These are phyloP conservation scores for Collichthys lucidus DNA, from an alignment of 2,113 vertebrate species.

Conservation along the genomic window DNA sequence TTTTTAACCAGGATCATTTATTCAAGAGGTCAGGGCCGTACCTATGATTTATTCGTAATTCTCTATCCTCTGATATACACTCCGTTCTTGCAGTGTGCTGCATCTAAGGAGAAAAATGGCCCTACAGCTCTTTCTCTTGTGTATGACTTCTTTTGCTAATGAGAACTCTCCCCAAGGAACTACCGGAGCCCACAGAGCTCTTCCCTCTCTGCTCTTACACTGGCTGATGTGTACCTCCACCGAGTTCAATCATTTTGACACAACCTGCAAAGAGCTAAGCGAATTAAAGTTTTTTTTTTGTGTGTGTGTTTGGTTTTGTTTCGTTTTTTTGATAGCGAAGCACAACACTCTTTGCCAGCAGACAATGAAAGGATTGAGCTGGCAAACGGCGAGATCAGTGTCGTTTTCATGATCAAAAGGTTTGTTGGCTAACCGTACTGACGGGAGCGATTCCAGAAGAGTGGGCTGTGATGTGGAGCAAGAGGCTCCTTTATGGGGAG, in stretches of 20 bases:
- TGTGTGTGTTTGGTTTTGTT: slow-evolving; percentile 46
- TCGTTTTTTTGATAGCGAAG: slow-evolving; percentile 58
- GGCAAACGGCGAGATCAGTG: slow-evolving; percentile 65
- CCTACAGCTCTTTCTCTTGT: neutral
- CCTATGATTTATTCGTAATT: slow-evolving; percentile 36
- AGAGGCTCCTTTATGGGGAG: slow-evolving; percentile 53
- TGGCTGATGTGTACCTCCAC: slow-evolving; percentile 51
- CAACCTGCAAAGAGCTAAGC: slow-evolving; percentile 68
- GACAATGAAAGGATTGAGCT: slow-evolving; percentile 69
- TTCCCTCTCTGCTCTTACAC: slow-evolving; percentile 22
- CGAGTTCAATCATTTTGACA: slow-evolving; percentile 66
- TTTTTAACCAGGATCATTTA: slow-evolving; percentile 45
- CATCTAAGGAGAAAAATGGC: slow-evolving; percentile 1
- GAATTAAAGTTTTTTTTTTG: slow-evolving; percentile 60
- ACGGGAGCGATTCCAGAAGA: slow-evolving; percentile 58
- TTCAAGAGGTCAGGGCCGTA: slow-evolving; percentile 44
- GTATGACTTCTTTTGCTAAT: neutral
- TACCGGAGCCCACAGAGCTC: neutral
- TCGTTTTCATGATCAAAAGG: slow-evolving; percentile 73
- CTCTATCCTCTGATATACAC: slow-evolving; percentile 10
- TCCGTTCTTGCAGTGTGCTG: neutral
- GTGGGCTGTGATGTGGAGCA: slow-evolving; percentile 58
- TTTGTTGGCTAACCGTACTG: slow-evolving; percentile 25
- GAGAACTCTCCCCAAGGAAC: slow-evolving; percentile 11
- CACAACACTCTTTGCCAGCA: slow-evolving; percentile 58